Percentiles rank a stretch among this genome's conserved stretches.
phyloP scores from a whole-genome alignment of 2,888 invertebrate species.

The Lasiommata megera region DNA sequence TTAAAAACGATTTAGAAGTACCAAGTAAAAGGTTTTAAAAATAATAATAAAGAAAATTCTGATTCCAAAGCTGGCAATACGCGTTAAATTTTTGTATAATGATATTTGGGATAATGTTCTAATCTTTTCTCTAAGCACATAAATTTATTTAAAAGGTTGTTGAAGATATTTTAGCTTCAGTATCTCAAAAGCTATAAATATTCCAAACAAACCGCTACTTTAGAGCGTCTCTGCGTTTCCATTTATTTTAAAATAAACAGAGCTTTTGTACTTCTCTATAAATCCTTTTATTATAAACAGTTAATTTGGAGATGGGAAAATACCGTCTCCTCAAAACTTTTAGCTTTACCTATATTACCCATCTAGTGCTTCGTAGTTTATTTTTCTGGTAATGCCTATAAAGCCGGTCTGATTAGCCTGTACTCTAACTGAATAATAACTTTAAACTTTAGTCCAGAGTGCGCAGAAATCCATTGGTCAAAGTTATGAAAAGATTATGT shows the following conservation, averaged over 20 bases:
- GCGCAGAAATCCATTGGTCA: no score
- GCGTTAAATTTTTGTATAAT: not conserved
- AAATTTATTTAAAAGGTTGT: not conserved
- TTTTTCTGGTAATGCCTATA: no score
- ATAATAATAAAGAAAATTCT: no score
- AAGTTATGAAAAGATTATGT: no score
- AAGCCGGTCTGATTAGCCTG: no score
- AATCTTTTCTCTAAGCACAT: not conserved
- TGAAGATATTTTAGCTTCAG: not conserved
- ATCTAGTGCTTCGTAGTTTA: no score
- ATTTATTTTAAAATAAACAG: slow-evolving; percentile 21
- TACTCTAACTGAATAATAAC: no score
- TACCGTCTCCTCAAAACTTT: not conserved
- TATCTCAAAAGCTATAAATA: slow-evolving; percentile 1
- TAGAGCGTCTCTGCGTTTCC: not conserved
- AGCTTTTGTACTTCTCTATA: slow-evolving; percentile 1
- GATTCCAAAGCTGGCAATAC: no score
- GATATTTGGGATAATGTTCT: not conserved
- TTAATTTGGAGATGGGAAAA: slow-evolving; percentile 8
- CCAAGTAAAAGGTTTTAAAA: no score
- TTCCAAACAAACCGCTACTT: not conserved
- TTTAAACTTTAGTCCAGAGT: no score
- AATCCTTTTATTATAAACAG: slow-evolving; percentile 18
- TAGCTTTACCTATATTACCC: not conserved
- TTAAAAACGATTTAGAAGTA: not conserved